A percentile compares a stretch with the other conserved stretches of the same genome.
Conservation (phyloP, 2,797 vertebrate species). For the Megaceryle alcyon region DNA sequence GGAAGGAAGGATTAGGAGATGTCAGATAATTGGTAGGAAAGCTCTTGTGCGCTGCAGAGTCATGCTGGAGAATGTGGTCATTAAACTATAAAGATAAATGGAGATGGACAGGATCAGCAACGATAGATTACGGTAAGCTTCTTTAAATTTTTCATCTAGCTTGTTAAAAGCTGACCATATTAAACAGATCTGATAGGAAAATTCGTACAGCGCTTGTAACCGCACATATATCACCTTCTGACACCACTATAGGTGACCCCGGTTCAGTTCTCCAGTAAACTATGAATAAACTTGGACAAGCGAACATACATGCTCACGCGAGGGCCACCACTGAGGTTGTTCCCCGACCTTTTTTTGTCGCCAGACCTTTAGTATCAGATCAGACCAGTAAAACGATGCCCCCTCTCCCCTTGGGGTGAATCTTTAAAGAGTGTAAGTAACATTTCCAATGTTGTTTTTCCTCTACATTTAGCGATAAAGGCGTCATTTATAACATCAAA, state of each 20-base stretch:
- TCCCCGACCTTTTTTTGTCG: not conserved
- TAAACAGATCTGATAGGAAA: not conserved
- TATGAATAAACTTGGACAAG: not conserved
- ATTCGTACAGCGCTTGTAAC: not conserved
- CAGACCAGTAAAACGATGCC: not conserved
- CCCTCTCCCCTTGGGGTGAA: not conserved
- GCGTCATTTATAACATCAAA: not conserved
- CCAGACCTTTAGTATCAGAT: not conserved
- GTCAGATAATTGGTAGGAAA: not conserved
- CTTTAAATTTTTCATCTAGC: not conserved
- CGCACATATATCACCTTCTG: not conserved
- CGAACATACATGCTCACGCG: rapidly evolving
- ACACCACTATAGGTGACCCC: not conserved
- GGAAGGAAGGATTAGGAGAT: not conserved
- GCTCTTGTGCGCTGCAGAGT: not conserved
- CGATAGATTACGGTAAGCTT: not conserved
- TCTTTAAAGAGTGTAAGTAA: not conserved
- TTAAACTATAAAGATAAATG: not conserved
- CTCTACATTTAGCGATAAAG: not conserved
- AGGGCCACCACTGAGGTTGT: not conserved
- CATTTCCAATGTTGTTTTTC: not conserved
- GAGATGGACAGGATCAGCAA: not conserved
- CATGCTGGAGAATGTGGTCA: not conserved
- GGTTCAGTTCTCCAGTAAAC: not conserved
- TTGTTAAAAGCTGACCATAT: not conserved